These are phyloP conservation scores for Caranx ignobilis DNA, from an alignment of 2,113 vertebrate genomes.

Conservation along the genomic window DNA sequence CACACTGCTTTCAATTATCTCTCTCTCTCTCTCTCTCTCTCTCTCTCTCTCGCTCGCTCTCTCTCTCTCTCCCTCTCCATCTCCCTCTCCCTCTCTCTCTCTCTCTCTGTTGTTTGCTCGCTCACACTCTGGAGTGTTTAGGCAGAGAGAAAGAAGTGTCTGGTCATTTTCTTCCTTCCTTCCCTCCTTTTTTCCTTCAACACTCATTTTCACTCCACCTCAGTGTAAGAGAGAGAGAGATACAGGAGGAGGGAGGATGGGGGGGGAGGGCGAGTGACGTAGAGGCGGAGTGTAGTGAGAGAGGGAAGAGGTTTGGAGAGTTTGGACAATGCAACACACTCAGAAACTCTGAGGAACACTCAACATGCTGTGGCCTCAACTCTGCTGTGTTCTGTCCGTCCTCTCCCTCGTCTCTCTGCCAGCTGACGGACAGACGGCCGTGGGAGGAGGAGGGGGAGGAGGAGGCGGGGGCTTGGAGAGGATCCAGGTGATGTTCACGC, in stretches of 20 bases:
- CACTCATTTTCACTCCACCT: conserved; percentile 35
- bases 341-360: conserved; percentile 29
- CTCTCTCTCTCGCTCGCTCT: conserved; percentile 49
- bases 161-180: conserved; percentile 41
- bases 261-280: conserved; percentile 8
- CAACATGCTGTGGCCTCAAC: conserved; percentile 70
- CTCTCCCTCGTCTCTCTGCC: conserved; percentile 58
- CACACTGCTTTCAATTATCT: conserved; percentile 77
- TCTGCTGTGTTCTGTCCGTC: conserved; percentile 58
- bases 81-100: conserved; percentile 12
- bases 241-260: neutral
- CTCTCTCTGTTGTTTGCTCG: conserved; percentile 1
- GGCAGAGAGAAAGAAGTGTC: conserved; percentile 16
- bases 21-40: conserved; percentile 22
- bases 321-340: conserved; percentile 48
- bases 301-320: conserved; percentile 24
- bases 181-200: conserved; percentile 49
- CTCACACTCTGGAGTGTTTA: conserved; percentile 56
- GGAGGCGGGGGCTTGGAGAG: conserved; percentile 70
- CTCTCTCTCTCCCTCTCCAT: conserved; percentile 42
- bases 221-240: conserved; percentile 4
- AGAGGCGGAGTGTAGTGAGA: neutral
- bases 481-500: conserved; percentile 96
- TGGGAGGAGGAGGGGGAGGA: conserved; percentile 17
- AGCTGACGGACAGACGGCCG: conserved; percentile 82